These are phyloP conservation scores for Menidia beryllina DNA, from an alignment of 2,113 vertebrate genomes.

Conservation along the genomic window DNA sequence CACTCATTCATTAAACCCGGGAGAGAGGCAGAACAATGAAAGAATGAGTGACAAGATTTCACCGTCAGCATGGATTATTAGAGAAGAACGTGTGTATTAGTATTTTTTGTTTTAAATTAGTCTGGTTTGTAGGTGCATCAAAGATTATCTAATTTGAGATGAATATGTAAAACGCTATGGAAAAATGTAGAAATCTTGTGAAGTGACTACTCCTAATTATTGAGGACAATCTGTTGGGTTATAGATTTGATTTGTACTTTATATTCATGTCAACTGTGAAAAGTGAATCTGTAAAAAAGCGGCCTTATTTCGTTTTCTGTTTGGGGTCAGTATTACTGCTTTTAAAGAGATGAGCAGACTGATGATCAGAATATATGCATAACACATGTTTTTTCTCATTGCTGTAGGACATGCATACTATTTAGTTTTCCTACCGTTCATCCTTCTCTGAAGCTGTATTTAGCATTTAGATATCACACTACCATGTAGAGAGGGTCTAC, in stretches of 20 bases:
- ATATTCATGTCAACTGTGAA: constrained; percentile 48
- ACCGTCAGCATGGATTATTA: constrained; percentile 21
- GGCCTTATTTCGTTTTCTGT: not conserved
- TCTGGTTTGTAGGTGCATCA: not conserved
- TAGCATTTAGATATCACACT: constrained; percentile 11
- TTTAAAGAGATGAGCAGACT: not conserved
- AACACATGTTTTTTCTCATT: constrained; percentile 29
- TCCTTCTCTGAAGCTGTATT: constrained; percentile 13
- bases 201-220: constrained; percentile 43
- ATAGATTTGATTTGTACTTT: constrained; percentile 20
- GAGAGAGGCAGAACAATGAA: constrained; percentile 35
- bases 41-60: constrained; percentile 43
- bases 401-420: not conserved
- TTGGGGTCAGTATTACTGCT: constrained; percentile 19
- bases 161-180: not conserved
- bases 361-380: constrained; percentile 24
- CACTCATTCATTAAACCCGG: constrained; percentile 69
- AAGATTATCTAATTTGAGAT: not conserved
- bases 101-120: not conserved
- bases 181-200: not conserved
- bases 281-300: constrained; percentile 33
- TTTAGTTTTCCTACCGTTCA: too few relatives aligned
- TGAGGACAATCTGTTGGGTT: constrained; percentile 34
- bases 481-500: constrained; percentile 22
- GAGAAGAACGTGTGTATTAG: not conserved